These are phyloP conservation scores for Sebastes umbrosus DNA, from an alignment of 2,797 vertebrate species.

Conservation along the genomic window DNA sequence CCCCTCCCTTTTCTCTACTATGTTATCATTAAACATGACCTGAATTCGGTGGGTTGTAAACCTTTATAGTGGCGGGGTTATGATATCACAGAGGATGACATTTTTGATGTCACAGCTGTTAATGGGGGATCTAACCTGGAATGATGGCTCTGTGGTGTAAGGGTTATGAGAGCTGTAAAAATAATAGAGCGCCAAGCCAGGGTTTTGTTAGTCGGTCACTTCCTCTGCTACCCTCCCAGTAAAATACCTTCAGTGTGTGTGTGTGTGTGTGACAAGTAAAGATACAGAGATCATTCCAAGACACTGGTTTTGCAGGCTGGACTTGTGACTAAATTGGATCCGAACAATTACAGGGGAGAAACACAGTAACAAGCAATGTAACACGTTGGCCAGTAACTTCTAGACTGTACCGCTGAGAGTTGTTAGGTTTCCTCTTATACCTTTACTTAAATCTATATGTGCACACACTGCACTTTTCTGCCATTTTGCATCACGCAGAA, in stretches of 20 bases:
- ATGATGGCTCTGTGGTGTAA: conserved; percentile 27
- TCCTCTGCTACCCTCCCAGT: background rate
- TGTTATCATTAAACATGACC: conserved; percentile 37
- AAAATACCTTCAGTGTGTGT: background rate
- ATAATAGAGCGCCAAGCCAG: conserved; percentile 29
- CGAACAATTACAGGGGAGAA: background rate
- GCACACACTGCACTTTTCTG: background rate
- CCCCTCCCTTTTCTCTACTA: background rate
- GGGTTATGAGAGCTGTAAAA: conserved; percentile 46
- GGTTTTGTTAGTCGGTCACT: conserved; percentile 30
- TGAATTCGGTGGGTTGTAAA: conserved; percentile 32
- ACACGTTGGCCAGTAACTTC: background rate
- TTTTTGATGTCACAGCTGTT: conserved; percentile 32
- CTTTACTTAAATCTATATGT: background rate
- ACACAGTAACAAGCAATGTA: background rate
- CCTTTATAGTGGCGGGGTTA: conserved; percentile 33
- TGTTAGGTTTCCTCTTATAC: background rate
- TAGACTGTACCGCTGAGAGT: background rate
- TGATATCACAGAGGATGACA: conserved; percentile 18
- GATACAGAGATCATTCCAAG: background rate
- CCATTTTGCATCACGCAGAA: background rate
- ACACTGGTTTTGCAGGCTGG: background rate
- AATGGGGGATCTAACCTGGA: conserved; percentile 23
- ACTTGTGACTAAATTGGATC: background rate
- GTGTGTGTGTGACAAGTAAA: background rate